Evolutionary conservation across 2,113 vertebrate genomes (phyloP).

Genomic region (Geococcyx californianus): DNA sequence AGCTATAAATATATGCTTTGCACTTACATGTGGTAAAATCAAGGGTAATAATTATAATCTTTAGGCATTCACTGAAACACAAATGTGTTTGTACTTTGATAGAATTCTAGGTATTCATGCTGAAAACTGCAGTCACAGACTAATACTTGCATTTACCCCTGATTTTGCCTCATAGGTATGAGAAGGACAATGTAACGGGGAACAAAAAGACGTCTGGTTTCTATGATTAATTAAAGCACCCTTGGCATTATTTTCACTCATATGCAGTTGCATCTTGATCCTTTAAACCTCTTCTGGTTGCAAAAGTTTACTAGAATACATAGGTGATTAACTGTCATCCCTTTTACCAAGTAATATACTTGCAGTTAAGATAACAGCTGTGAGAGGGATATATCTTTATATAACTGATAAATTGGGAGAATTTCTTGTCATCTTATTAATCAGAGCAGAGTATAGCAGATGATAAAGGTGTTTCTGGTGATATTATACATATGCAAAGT

Average conservation of each 20-base stretch:
- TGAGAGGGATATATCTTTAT: neutral
- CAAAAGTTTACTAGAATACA: neutral
- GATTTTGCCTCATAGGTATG: neutral
- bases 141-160: neutral
- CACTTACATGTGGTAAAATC: neutral
- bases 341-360: neutral
- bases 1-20: neutral
- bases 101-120: neutral
- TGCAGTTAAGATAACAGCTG: rapidly evolving
- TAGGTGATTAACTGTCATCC: neutral
- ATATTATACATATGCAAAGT: neutral
- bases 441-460: neutral
- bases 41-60: neutral
- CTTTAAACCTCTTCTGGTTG: neutral
- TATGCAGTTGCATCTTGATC: neutral
- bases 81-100: neutral
- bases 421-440: neutral
- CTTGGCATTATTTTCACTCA: neutral
- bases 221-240: neutral
- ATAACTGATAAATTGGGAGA: neutral
- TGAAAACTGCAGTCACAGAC: neutral
- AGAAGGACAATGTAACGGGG: neutral
- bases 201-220: neutral
- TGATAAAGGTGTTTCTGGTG: neutral
- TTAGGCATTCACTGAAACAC: neutral